A percentile compares a stretch with the other conserved stretches of the same genome.
Conservation (phyloP, 2,888 invertebrate genomes). For the Diogma glabrata region DNA sequence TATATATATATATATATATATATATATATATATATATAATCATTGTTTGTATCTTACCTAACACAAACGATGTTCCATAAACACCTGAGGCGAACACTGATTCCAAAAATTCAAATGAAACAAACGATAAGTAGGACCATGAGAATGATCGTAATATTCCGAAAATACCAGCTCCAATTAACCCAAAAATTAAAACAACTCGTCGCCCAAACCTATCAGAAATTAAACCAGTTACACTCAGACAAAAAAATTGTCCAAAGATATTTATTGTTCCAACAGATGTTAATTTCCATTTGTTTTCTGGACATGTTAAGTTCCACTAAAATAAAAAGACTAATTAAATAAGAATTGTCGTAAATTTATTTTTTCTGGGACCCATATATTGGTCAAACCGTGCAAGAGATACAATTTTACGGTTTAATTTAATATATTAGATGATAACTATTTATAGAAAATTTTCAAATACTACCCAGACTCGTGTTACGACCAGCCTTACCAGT, state of each 20-base stretch:
- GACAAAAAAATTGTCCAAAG: neutral
- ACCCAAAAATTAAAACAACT: neutral
- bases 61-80: neutral
- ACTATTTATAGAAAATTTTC: too few relatives aligned
- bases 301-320: neutral
- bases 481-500: too few relatives aligned
- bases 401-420: too few relatives aligned
- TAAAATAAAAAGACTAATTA: too few relatives aligned
- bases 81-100: neutral
- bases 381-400: too few relatives aligned
- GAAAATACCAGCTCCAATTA: neutral
- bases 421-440: too few relatives aligned
- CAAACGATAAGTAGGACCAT: neutral
- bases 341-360: too few relatives aligned
- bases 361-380: too few relatives aligned
- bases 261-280: neutral
- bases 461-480: too few relatives aligned
- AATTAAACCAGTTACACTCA: neutral
- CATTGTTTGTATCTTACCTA: neutral
- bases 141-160: neutral
- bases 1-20: neutral
- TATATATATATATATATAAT: neutral
- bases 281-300: constrained; percentile 1
- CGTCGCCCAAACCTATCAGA: neutral
- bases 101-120: neutral